Conservation (phyloP, 2,888 invertebrate genomes). For the Cephonodes hylas region DNA sequence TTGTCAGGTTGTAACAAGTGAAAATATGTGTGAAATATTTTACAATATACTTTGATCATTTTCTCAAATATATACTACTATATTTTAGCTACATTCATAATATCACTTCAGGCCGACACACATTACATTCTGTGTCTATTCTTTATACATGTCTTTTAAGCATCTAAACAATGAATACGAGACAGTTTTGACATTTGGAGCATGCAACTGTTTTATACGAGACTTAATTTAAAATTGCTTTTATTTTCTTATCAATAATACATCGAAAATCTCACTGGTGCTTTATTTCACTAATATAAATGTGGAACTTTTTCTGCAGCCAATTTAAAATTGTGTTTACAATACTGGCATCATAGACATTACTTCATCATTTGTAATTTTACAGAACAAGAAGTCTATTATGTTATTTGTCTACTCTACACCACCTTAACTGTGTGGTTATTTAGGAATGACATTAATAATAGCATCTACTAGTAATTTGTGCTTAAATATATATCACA, state of each 20-base stretch:
- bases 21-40: constrained; percentile 27
- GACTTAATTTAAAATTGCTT: not conserved
- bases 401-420: too few species aligned
- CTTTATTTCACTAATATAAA: too few species aligned
- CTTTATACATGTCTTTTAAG: constrained; percentile 58
- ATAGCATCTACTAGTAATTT: not conserved
- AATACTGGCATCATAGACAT: too few species aligned
- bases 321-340: too few species aligned
- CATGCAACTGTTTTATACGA: not conserved
- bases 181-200: not conserved
- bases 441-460: not conserved
- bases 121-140: constrained; percentile 34
- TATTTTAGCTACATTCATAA: constrained; percentile 60
- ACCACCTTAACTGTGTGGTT: too few species aligned
- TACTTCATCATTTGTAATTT: too few species aligned
- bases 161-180: constrained; percentile 35
- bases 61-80: constrained; percentile 30
- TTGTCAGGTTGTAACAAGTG: constrained; percentile 66
- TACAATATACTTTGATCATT: constrained; percentile 28
- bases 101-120: constrained; percentile 61
- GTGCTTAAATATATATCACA: not conserved
- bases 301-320: too few species aligned
- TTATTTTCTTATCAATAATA: too few species aligned
- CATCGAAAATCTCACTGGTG: too few species aligned
- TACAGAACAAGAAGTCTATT: too few species aligned